Evolutionary conservation across 2,797 vertebrate genomes (phyloP), one percentile per base, ranked within the genome.

Genomic region (Anabacerthia variegaticeps): DNA sequence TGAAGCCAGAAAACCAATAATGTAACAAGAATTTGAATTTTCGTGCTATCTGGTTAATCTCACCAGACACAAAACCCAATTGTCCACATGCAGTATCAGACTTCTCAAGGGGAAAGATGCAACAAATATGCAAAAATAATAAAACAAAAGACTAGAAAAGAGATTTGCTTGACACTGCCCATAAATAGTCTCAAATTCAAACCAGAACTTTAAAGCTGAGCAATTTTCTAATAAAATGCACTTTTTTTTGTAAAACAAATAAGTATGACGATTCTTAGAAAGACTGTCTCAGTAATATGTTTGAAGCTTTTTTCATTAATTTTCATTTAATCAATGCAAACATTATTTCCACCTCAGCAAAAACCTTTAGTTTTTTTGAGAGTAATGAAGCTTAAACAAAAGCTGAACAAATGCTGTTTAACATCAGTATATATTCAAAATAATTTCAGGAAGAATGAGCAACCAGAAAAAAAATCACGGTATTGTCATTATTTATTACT

Each of bases 111-210:
- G 46, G n/a, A 92, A 76, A 85, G 36, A 65, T 39, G 7, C 54
- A 79, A 92, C 59, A 90, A 82, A 82, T 87, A 89, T 8, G 16
- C 27, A 77, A 91, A 93, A 93, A 87, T 80, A 95, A 52, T 51
- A 52, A 84, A 85, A n/a, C 30, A 80, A 28, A 94, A 88, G 41
- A 36, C 17, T 58, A 65, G 68, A 71, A 89, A 86, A 67, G 12
- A 56, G 7, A 39, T 76, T 82, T 74, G 30, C 37, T 85, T 34
- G 18, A 43, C 14, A 4, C 23, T 90, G 43, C 22, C 32, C 9
- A 9, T 82, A 69, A 76, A 79, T 48, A 66, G 39, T 77, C 49
- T 14, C 76, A 27, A 80, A 61, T 71, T 89, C 46, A 87, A 93
- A 76, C 75, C 20, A 68, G 28, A 85, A 68, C 65, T 77, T 88